Conservation (phyloP, 2,797 vertebrate genomes). For the Harpagifer antarcticus region DNA sequence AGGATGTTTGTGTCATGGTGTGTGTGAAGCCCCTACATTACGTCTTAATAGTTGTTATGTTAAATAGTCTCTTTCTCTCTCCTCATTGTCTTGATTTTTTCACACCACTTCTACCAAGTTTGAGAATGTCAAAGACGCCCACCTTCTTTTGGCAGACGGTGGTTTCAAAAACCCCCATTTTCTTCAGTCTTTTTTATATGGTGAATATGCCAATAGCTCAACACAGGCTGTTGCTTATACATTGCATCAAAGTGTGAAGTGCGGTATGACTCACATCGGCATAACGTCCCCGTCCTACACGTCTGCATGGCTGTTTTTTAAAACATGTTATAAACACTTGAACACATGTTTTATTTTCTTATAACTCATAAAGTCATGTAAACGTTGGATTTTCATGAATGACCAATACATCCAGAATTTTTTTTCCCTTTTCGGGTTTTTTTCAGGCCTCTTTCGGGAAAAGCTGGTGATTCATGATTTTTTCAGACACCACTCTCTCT, state of each 20-base stretch:
- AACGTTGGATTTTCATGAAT: conserved; percentile 59
- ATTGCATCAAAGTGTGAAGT: conserved; percentile 28
- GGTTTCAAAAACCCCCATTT: conserved; percentile 53
- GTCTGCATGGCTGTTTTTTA: conserved; percentile 48
- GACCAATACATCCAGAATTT: conserved; percentile 28
- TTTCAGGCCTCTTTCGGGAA: conserved; percentile 53
- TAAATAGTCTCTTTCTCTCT: conserved; percentile 7
- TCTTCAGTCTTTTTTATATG: not conserved
- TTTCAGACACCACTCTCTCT: conserved; percentile 25
- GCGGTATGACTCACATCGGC: conserved; percentile 54
- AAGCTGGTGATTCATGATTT: conserved; percentile 56
- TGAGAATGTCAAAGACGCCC: conserved; percentile 55
- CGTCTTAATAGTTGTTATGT: conserved; percentile 32
- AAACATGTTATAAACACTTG: conserved; percentile 8
- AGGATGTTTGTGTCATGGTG: conserved; percentile 65
- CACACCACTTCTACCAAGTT: not conserved
- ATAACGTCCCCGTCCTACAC: conserved; percentile 44
- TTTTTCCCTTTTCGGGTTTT: conserved; percentile 5
- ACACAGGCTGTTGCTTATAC: conserved; percentile 28
- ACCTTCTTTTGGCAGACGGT: conserved; percentile 34
- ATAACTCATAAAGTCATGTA: conserved; percentile 27
- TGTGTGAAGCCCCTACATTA: conserved; percentile 14
- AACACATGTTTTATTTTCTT: conserved; percentile 3
- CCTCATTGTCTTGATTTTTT: conserved; percentile 7
- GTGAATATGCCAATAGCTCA: conserved; percentile 45